phyloP scores from a whole-genome alignment of 2,113 vertebrate species.

The Ammodytes dubius region DNA sequence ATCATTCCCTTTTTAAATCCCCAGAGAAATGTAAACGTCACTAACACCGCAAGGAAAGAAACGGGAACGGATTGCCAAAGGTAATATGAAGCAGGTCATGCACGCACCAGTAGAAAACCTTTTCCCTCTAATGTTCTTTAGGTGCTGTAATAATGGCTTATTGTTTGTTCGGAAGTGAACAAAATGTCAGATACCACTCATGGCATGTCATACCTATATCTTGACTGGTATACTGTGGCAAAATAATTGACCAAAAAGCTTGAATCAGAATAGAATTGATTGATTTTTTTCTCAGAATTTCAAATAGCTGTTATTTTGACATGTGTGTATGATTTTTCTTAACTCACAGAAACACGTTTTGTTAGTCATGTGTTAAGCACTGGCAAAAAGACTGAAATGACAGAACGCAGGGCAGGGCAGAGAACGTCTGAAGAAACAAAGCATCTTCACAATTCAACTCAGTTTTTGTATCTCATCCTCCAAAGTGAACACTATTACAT shows the following conservation, averaged over 20 bases:
- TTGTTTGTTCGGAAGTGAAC: neutral
- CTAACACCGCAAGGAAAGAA: neutral
- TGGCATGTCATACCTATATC: neutral
- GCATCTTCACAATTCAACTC: neutral
- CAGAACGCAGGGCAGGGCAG: conserved; percentile 6
- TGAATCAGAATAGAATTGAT: neutral
- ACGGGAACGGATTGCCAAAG: neutral
- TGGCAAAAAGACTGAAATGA: neutral
- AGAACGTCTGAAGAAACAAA: neutral
- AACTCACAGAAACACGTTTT: neutral
- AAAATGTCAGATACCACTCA: neutral
- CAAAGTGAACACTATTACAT: neutral
- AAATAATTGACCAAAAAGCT: neutral
- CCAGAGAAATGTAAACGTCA: neutral
- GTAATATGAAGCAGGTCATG: conserved; percentile 27
- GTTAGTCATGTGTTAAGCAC: conserved; percentile 5
- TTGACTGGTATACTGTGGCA: neutral
- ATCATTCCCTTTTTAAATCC: neutral
- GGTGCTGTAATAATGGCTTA: neutral
- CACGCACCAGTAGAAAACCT: neutral
- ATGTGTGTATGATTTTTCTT: neutral
- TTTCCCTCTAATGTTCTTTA: neutral
- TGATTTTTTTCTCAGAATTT: neutral
- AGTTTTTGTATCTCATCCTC: neutral
- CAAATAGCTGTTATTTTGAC: neutral